These are phyloP conservation scores for Drosophila conformis DNA, from an alignment of 2,888 invertebrate genomes.

Conservation along the genomic window DNA sequence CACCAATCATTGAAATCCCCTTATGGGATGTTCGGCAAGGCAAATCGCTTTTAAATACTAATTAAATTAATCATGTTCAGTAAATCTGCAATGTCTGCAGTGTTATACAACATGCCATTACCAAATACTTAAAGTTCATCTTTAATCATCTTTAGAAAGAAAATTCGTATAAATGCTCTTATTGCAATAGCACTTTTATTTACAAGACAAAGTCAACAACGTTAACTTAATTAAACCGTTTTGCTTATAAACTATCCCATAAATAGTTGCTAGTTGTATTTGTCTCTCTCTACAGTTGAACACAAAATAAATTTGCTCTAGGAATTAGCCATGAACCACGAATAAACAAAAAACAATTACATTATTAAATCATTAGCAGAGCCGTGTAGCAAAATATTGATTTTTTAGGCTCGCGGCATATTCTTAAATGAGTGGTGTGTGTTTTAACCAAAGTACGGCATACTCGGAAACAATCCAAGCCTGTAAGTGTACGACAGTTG, in stretches of 20 bases:
- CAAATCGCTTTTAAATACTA: constrained; percentile 26
- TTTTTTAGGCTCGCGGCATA: not conserved
- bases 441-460: not conserved
- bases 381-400: not conserved
- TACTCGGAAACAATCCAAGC: not conserved
- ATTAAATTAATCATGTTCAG: constrained; percentile 22
- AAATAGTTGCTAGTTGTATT: not conserved
- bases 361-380: not conserved
- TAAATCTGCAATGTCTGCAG: not conserved
- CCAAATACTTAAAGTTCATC: not conserved
- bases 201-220: constrained; percentile 57
- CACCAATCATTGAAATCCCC: constrained; percentile 10
- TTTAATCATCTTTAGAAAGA: not conserved
- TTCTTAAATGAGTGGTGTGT: not conserved
- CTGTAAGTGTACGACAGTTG: not conserved
- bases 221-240: constrained; percentile 54
- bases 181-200: constrained; percentile 55
- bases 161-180: constrained; percentile 56
- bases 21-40: constrained; percentile 1
- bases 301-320: not conserved
- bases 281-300: not conserved
- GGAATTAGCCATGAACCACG: not conserved
- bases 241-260: not conserved
- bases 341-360: constrained; percentile 1
- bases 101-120: not conserved